phyloP scores from a whole-genome alignment of 2,113 vertebrate genomes.

The Sterna hirundo region DNA sequence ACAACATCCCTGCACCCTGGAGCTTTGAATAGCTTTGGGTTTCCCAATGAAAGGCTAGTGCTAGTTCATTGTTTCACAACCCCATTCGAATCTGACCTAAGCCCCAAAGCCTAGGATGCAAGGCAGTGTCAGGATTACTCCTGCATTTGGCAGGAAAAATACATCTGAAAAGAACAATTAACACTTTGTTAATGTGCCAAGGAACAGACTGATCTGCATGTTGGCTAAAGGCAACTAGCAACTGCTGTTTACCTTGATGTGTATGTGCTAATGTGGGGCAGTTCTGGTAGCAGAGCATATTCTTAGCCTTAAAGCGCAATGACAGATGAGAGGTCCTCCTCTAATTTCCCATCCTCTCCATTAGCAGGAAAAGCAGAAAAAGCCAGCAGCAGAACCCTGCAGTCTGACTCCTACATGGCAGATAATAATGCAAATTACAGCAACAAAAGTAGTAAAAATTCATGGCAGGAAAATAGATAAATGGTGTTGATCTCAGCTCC shows the following conservation, averaged over 20 bases:
- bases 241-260: slow-evolving; percentile 41
- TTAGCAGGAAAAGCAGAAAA: not conserved
- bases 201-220: slow-evolving; percentile 38
- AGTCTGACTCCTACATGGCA: not conserved
- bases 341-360: not conserved
- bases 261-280: not conserved
- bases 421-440: not conserved
- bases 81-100: slow-evolving; percentile 2
- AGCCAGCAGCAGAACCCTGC: not conserved
- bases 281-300: not conserved
- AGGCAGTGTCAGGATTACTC: slow-evolving; percentile 66
- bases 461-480: not conserved
- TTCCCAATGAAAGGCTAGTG: not conserved
- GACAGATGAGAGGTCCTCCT: slow-evolving; percentile 12
- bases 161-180: slow-evolving; percentile 71
- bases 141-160: slow-evolving; percentile 62
- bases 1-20: not conserved
- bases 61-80: not conserved
- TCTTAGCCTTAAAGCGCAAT: not conserved
- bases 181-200: slow-evolving; percentile 59
- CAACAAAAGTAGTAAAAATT: not conserved
- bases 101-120: slow-evolving; percentile 58
- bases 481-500: not conserved
- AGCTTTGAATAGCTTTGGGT: not conserved
- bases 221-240: slow-evolving; percentile 44